phyloP scores from a whole-genome alignment of 2,113 vertebrate species.

The Galeopterus variegatus region DNA sequence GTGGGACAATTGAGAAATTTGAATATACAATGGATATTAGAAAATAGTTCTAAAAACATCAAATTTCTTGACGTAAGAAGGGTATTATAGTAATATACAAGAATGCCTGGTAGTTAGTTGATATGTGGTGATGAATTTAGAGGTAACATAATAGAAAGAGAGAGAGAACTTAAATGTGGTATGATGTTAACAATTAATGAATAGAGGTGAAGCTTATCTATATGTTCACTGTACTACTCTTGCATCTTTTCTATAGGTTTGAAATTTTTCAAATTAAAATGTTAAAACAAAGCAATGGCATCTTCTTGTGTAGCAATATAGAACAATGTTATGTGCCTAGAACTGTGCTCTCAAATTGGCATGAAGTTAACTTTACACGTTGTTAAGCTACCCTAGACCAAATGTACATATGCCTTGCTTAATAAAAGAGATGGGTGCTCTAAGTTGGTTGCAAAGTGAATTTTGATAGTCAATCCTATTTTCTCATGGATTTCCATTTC shows the following conservation, averaged over 20 bases:
- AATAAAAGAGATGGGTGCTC: not conserved
- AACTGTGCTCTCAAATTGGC: not conserved
- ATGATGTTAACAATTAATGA: constrained; percentile 8
- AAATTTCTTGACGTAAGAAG: constrained; percentile 38
- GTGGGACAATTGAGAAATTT: constrained; percentile 1
- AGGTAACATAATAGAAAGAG: not conserved
- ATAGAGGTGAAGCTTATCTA: not conserved
- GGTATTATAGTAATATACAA: constrained; percentile 16
- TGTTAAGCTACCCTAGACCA: not conserved
- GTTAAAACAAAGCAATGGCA: not conserved
- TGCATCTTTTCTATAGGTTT: constrained; percentile 24
- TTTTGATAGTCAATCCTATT: not conserved
- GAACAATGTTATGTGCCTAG: not conserved
- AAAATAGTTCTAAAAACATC: constrained; percentile 13
- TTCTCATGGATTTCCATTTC: not conserved
- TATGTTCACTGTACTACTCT: not conserved
- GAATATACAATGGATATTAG: constrained; percentile 13
- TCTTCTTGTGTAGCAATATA: not conserved
- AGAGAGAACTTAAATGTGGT: not conserved
- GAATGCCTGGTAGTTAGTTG: constrained; percentile 11
- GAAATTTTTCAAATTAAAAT: not conserved
- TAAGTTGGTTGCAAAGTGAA: not conserved
- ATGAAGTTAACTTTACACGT: not conserved
- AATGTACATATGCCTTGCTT: not conserved
- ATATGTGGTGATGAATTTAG: constrained; percentile 20